Evolutionary conservation across 2,797 vertebrate genomes (phyloP).

Genomic region (Anniella stebbinsi): DNA sequence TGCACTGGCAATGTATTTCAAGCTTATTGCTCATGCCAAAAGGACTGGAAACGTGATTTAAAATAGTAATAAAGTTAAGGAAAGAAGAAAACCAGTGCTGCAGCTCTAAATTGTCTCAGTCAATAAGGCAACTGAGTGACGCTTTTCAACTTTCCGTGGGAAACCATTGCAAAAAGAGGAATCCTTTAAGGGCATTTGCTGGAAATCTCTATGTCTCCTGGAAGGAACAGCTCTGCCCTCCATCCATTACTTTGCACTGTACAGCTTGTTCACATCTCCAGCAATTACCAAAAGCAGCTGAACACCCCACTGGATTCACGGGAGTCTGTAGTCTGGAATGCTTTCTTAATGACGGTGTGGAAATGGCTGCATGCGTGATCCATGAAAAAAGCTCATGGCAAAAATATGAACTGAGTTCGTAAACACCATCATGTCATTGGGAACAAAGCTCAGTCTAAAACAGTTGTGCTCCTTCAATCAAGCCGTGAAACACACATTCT

Average conservation of each 20-base stretch:
- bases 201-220: background rate
- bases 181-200: background rate
- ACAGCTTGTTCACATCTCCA: background rate
- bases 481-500: background rate
- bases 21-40: background rate
- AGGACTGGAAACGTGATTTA: background rate
- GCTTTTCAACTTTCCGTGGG: background rate
- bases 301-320: background rate
- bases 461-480: constrained; percentile 56
- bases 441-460: constrained; percentile 42
- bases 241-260: background rate
- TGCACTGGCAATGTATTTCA: background rate
- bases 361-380: constrained; percentile 59
- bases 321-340: background rate
- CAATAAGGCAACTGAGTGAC: no score
- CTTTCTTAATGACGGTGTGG: constrained; percentile 55
- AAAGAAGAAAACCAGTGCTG: no score
- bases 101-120: no score
- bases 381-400: constrained; percentile 62
- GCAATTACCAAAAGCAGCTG: background rate
- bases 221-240: background rate
- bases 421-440: constrained; percentile 19
- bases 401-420: constrained; percentile 56
- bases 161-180: background rate
- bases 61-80: background rate